Conservation (phyloP, 1,140 invertebrate species). For the Drosophila equinoxialis region DNA sequence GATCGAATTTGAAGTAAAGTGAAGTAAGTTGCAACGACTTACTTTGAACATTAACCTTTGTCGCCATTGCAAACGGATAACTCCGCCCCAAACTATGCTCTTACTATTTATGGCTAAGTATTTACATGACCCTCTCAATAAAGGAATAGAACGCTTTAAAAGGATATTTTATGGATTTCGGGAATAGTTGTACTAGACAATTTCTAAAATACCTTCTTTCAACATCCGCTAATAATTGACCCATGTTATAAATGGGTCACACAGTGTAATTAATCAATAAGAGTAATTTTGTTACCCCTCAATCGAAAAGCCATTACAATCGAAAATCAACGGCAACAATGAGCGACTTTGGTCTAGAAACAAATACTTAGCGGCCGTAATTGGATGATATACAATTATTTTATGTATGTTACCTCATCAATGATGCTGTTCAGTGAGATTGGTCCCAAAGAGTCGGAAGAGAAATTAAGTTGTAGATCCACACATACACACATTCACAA, state of each 20-base stretch:
- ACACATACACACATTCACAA: constrained; percentile 3
- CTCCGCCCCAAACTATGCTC: too few species aligned
- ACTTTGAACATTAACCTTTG: too few species aligned
- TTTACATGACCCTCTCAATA: too few species aligned
- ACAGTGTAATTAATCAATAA: constrained; percentile 30
- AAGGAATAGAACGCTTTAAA: too few species aligned
- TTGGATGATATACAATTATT: constrained; percentile 77
- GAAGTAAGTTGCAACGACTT: too few species aligned
- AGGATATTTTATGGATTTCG: too few species aligned
- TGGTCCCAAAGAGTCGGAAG: constrained; percentile 50
- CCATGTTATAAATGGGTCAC: too few species aligned
- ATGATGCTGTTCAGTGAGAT: constrained; percentile 69
- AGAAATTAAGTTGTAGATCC: constrained; percentile 67
- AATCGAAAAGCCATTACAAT: constrained; percentile 70
- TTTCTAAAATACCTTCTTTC: constrained; percentile 1
- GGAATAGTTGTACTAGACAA: not conserved
- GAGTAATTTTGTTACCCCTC: constrained; percentile 46
- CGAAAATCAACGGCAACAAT: constrained; percentile 16
- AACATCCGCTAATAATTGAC: too few species aligned
- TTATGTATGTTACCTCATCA: constrained; percentile 51
- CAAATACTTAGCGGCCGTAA: constrained; percentile 68
- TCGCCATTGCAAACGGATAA: too few species aligned
- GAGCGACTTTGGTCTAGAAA: constrained; percentile 11
- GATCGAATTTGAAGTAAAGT: too few species aligned
- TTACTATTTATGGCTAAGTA: too few species aligned